Evolutionary conservation across 2,797 vertebrate genomes (phyloP).

Genomic region (Aulostomus chinensis): DNA sequence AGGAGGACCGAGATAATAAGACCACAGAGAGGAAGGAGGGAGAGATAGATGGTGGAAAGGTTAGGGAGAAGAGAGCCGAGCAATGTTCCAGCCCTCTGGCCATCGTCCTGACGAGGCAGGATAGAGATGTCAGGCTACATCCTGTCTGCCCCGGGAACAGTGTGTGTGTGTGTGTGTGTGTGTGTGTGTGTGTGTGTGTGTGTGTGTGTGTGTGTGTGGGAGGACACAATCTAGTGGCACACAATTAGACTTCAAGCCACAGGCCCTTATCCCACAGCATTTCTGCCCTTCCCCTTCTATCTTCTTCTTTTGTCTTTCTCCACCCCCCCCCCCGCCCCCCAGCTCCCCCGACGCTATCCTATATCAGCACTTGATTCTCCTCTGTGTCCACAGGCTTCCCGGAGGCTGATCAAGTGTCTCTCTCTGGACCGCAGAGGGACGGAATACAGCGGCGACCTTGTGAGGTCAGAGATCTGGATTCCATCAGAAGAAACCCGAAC

Average conservation of each 20-base stretch:
- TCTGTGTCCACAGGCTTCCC: slow-evolving; percentile 64
- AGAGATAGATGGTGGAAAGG: slow-evolving; percentile 49
- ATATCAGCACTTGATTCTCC: slow-evolving; percentile 64
- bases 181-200: too few species aligned
- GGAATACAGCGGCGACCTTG: slow-evolving; percentile 48
- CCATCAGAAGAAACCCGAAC: slow-evolving; percentile 74
- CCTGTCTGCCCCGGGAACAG: slow-evolving; percentile 51
- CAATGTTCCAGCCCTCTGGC: slow-evolving; percentile 55
- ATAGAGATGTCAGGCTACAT: slow-evolving; percentile 71
- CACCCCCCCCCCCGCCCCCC: slow-evolving; percentile 6
- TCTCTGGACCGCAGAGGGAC: slow-evolving; percentile 44
- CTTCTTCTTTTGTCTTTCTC: slow-evolving; percentile 52
- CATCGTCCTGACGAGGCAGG: slow-evolving; percentile 52
- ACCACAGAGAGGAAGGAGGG: slow-evolving; percentile 31
- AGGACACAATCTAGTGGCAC: slow-evolving; percentile 38
- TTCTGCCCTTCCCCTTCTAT: slow-evolving; percentile 49
- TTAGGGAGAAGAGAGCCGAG: slow-evolving; percentile 40
- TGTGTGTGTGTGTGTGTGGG: too few species aligned
- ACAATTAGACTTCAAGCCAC: slow-evolving; percentile 69
- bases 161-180: too few species aligned
- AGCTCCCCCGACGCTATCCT: slow-evolving; percentile 62
- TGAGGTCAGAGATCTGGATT: slow-evolving; percentile 74
- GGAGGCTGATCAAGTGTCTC: slow-evolving; percentile 71
- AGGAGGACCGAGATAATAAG: slow-evolving; percentile 23
- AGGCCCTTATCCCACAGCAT: slow-evolving; percentile 39